These are phyloP conservation scores for Pionites leucogaster DNA, from an alignment of 2,113 vertebrate species.

Conservation along the genomic window DNA sequence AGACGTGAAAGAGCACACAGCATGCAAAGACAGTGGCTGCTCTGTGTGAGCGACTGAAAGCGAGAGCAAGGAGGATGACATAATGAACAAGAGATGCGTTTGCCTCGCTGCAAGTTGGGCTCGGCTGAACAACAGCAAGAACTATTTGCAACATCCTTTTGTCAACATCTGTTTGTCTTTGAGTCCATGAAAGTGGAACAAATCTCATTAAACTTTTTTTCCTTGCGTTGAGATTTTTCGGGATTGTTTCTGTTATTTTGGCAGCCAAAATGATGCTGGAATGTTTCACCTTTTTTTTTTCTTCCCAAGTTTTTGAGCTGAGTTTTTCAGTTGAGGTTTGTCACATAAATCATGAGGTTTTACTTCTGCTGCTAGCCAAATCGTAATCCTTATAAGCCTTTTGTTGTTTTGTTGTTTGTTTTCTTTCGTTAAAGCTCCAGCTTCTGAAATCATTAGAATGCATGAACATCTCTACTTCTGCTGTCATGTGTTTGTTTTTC, in stretches of 20 bases:
- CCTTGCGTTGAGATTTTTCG: slow-evolving; percentile 7
- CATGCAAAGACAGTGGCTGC: background rate
- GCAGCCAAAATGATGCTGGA: slow-evolving; percentile 40
- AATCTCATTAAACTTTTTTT: slow-evolving; percentile 13
- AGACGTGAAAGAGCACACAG: background rate
- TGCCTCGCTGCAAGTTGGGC: background rate
- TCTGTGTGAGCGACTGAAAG: background rate
- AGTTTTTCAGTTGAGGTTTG: slow-evolving; percentile 36
- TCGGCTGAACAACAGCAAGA: background rate
- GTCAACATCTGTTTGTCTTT: slow-evolving; percentile 62
- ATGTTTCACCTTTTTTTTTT: slow-evolving; percentile 50
- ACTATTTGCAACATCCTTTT: slow-evolving; percentile 23
- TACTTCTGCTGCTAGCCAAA: slow-evolving; percentile 46
- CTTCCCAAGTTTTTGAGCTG: slow-evolving; percentile 30
- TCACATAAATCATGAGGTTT: slow-evolving; percentile 53
- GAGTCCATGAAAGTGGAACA: slow-evolving; percentile 31
- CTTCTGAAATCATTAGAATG: slow-evolving; percentile 46
- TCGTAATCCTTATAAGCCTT: slow-evolving; percentile 25
- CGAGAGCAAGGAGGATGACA: background rate
- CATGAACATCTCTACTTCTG: background rate
- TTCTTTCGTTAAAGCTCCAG: slow-evolving; percentile 1
- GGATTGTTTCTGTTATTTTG: slow-evolving; percentile 42
- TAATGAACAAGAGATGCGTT: background rate
- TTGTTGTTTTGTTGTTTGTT: slow-evolving; percentile 1
- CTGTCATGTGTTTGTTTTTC: slow-evolving; percentile 24